Percentiles rank a stretch among this genome's conserved stretches.
Conservation (phyloP, 2,888 invertebrate genomes). For the Drosophila longiperda region DNA sequence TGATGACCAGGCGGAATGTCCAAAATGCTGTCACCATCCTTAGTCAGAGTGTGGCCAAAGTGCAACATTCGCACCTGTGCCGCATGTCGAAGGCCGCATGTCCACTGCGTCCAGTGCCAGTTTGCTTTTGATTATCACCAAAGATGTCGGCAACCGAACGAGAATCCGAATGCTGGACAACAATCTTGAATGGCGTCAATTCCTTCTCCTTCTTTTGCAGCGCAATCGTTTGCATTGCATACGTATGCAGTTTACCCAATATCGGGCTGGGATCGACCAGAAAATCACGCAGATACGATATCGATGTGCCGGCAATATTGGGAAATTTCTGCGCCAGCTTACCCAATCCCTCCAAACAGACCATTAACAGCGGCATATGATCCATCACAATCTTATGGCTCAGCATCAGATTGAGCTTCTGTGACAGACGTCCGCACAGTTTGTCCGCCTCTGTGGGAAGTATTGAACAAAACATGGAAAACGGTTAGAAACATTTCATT, state of each 20-base stretch:
- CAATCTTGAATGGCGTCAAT: slow-evolving; percentile 84
- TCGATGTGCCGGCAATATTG: slow-evolving; percentile 96
- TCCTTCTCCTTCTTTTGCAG: slow-evolving; percentile 85
- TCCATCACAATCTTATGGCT: slow-evolving; percentile 96
- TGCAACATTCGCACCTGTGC: too few relatives aligned
- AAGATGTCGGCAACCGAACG: slow-evolving; percentile 86
- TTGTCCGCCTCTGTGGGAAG: slow-evolving; percentile 93
- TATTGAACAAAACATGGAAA: not conserved
- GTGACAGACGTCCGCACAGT: slow-evolving; percentile 95
- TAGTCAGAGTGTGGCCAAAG: too few relatives aligned
- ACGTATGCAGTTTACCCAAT: slow-evolving; percentile 93
- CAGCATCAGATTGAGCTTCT: slow-evolving; percentile 96
- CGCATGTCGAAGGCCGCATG: slow-evolving; percentile 94
- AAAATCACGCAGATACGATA: slow-evolving; percentile 96
- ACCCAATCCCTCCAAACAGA: slow-evolving; percentile 97
- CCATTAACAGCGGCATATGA: slow-evolving; percentile 97
- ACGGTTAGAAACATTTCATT: slow-evolving; percentile 8
- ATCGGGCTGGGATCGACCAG: slow-evolving; percentile 98
- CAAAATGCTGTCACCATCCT: too few relatives aligned
- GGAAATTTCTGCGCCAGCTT: slow-evolving; percentile 98
- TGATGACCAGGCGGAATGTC: too few relatives aligned
- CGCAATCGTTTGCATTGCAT: slow-evolving; percentile 87
- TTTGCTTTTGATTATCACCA: slow-evolving; percentile 75
- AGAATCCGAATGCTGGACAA: slow-evolving; percentile 89
- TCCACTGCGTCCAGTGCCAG: slow-evolving; percentile 84